Evolutionary conservation across 2,797 vertebrate genomes (phyloP), one percentile per base, ranked within the genome.

Genomic region (Argentina silus): DNA sequence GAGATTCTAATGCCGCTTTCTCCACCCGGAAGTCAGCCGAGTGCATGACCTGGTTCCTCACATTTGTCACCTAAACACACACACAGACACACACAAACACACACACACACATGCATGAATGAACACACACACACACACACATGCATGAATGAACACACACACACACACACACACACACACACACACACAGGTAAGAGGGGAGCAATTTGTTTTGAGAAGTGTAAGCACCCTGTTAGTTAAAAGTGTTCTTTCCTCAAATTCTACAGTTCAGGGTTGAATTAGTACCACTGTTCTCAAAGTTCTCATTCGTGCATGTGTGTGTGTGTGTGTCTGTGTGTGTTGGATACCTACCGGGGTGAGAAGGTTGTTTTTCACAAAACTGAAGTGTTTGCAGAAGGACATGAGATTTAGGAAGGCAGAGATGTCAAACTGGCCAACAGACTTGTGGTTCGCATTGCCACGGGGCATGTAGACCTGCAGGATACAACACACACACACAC

Each of bases 41-140:
- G 61, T 90, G 89, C 89, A 90, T 90, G 50, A 85, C 66, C 7
- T 55, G 48, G 80, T 90, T 90, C 61, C 89, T 81, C 19, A 88
- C 80, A 43, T 0, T 7, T 44, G 75, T 78, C 3, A 90, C 85
- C 87, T 90, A 61, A 12, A 71, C 21, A 21, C 5, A 67, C 0
- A 67, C 53, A 7, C 55, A 4, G 51, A 66, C 15, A 21, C 60
- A 42, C 43, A 1, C 17, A n/a, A 14, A 45, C 43, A 72, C 3
- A 1, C 51, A 55, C 55, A 56, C 9, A 19, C 23, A 51, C 27
- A 51, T 10, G 11, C 2, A 8, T 1, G 7, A 48, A 8, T 1
- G 6, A 2, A 48, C 47, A 48, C 11, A 48, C 11, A 48, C 2
- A 51, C 7, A 17, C n/a, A 50, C 14, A 10, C 7, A 44, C 14